These are phyloP conservation scores for Nysson spinosus DNA, from an alignment of 2,888 invertebrate genomes.

Conservation along the genomic window DNA sequence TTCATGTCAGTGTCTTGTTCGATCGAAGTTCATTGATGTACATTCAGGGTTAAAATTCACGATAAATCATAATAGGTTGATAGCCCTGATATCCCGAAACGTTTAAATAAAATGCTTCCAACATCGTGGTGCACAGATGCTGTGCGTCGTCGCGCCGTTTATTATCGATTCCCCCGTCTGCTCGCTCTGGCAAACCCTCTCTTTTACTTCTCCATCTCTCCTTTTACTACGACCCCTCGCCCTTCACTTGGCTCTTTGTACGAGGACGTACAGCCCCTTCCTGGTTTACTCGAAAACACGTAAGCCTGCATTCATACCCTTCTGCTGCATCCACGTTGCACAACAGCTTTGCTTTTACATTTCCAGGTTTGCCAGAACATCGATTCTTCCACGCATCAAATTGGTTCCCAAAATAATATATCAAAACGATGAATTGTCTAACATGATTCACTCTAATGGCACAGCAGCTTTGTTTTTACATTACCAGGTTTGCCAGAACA, in stretches of 20 bases:
- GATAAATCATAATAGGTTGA: too few species aligned
- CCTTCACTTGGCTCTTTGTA: constrained; percentile 55
- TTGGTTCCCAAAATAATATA: constrained; percentile 7
- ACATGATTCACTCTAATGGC: too few species aligned
- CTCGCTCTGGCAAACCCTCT: constrained; percentile 51
- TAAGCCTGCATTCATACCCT: constrained; percentile 12
- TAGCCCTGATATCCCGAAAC: constrained; percentile 15
- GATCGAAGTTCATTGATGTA: too few species aligned
- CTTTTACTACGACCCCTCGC: constrained; percentile 32
- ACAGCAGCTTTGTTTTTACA: background rate
- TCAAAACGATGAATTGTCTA: too few species aligned
- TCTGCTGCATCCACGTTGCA: background rate
- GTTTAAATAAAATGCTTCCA: constrained; percentile 18
- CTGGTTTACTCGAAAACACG: constrained; percentile 39
- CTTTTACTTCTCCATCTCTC: constrained; percentile 23
- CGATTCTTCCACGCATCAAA: too few species aligned
- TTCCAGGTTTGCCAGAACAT: background rate
- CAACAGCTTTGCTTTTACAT: background rate
- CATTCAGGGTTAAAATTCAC: too few species aligned
- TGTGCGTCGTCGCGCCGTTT: constrained; percentile 68
- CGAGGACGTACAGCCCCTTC: constrained; percentile 48
- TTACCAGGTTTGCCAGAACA: background rate
- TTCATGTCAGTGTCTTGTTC: too few species aligned
- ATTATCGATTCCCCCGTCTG: constrained; percentile 72
- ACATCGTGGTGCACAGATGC: constrained; percentile 58